Percentiles rank a stretch among this genome's conserved stretches.
Conservation (phyloP, 2,797 vertebrate genomes). For the Limosa lapponica region DNA sequence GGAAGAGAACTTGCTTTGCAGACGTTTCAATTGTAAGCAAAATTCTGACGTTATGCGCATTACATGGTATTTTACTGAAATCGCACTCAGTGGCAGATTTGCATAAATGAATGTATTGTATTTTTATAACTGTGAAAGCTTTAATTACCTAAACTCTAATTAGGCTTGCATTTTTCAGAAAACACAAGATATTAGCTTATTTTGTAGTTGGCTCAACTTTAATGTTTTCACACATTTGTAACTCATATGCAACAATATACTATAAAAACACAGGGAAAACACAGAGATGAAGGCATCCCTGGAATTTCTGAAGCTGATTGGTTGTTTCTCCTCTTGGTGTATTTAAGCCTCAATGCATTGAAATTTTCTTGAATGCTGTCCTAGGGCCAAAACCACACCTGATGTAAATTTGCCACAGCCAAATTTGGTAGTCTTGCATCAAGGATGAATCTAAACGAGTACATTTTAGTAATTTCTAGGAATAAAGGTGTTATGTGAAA, state of each 20-base stretch:
- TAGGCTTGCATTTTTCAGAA: slow-evolving; percentile 75
- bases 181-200: slow-evolving; percentile 72
- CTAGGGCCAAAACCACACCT: neutral
- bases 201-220: slow-evolving; percentile 69
- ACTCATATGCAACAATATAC: slow-evolving; percentile 54
- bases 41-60: slow-evolving; percentile 61
- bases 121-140: slow-evolving; percentile 74
- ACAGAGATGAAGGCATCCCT: slow-evolving; percentile 44
- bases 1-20: slow-evolving; percentile 57
- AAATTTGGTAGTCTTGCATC: neutral
- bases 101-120: slow-evolving; percentile 74
- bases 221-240: slow-evolving; percentile 68
- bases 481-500: neutral
- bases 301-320: slow-evolving; percentile 40
- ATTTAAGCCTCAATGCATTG: neutral
- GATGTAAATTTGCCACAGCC: neutral
- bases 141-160: slow-evolving; percentile 78
- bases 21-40: slow-evolving; percentile 54
- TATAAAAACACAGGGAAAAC: slow-evolving; percentile 47
- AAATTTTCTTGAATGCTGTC: neutral
- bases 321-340: neutral
- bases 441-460: neutral
- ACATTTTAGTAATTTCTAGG: neutral
- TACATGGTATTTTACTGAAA: slow-evolving; percentile 73
- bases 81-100: slow-evolving; percentile 66